Evolutionary conservation across 1,140 invertebrate genomes (phyloP).

Genomic region (Paracyclopina nana): DNA sequence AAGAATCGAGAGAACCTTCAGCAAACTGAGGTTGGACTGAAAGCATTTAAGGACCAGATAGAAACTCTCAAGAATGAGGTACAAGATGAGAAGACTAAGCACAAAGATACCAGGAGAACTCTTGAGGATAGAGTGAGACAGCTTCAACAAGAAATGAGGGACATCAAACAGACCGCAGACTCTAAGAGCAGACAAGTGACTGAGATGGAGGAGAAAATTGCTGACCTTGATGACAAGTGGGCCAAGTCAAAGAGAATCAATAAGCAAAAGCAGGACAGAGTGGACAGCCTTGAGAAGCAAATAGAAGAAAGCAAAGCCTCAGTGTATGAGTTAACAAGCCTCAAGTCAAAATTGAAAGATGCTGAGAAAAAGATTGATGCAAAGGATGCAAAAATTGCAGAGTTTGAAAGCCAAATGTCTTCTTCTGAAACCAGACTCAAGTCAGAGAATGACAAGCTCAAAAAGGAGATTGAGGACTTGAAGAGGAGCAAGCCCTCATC

Average conservation of each 20-base stretch:
- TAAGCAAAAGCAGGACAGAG: conserved; percentile 40
- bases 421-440: too few species aligned
- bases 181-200: conserved; percentile 44
- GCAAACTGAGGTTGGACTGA: conserved; percentile 33
- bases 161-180: too few species aligned
- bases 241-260: conserved; percentile 33
- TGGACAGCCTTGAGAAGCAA: conserved; percentile 26
- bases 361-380: conserved; percentile 28
- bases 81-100: conserved; percentile 19
- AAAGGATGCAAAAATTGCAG: too few species aligned
- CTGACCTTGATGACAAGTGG: conserved; percentile 23
- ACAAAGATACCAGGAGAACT: conserved; percentile 18
- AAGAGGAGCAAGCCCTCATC: background rate
- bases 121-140: conserved; percentile 19
- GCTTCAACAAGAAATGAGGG: conserved; percentile 10
- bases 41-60: conserved; percentile 19
- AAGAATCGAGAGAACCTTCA: conserved; percentile 34
- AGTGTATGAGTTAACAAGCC: conserved; percentile 5
- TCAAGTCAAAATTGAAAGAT: conserved; percentile 17
- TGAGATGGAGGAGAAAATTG: conserved; percentile 31
- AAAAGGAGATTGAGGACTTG: too few species aligned
- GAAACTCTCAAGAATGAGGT: conserved; percentile 20
- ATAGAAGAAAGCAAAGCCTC: conserved; percentile 2
- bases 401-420: too few species aligned
- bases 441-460: conserved; percentile 30